Base-by-base conservation (phyloP, 2,797 vertebrate species). In the Poecile montanus region DNA sequence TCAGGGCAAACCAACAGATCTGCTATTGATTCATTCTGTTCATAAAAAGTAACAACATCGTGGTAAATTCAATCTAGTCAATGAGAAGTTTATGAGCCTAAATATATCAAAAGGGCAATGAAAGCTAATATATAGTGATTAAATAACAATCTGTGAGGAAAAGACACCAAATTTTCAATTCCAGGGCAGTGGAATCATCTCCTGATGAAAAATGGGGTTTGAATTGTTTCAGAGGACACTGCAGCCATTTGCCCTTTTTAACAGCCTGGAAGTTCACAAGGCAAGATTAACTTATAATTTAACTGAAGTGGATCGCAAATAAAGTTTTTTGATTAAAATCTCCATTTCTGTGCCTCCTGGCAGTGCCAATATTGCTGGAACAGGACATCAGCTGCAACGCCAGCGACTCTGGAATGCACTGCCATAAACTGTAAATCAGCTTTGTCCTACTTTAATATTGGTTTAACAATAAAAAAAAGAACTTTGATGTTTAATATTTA, bases 81-180 rank as follows among this genome's bases (percentile, higher is more conserved):
- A 88, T 93, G 80, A 88, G 83, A 79, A 88, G 62, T 90, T 94
- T 92, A 96, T 77, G 82, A 94, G 88, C 42, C 92, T 81, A 82
- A 94, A 93, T 94, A 81, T 42, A 94, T 95, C 87, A 96, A 86
- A 88, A 93, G 85, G 91, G 82, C 93, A 95, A 92, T 82, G 93
- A 96, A 94, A 88, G 79, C 76, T 94, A 91, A 92, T 85, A 94
- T 73, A 76, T 16, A 92, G 87, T 47, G 92, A 91, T 93, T 91
- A 95, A 95, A 88, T 75, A 95, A 89, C 78, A 91, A 88, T 84
- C 87, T 90, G 76, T 34, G 66, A 73, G 87, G 84, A 88, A 92
- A 58, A 94, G 79, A 92, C 85, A 83, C 89, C 56, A 72, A 84
- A 56, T 53, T 60, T 94, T 32, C 94, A 91, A 62, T 91, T 92